A percentile compares a stretch with the other conserved stretches of the same genome.
phyloP scores from a whole-genome alignment of 2,797 vertebrate species.

The Rousettus madagascariensis region DNA sequence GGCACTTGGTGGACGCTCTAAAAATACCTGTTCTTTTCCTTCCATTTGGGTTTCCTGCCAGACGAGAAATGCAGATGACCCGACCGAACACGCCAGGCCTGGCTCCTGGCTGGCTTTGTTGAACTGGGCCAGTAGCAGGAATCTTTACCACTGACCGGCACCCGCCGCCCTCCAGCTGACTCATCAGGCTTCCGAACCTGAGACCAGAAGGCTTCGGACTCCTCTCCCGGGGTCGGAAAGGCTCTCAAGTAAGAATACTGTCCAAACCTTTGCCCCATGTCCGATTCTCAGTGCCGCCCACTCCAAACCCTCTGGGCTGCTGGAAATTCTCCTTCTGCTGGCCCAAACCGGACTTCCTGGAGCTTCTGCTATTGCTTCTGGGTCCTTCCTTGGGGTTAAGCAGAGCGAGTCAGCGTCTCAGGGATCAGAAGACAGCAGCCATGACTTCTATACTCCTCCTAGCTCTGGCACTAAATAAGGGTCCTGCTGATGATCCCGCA shows the following conservation, averaged over 20 bases:
- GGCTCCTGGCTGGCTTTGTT: background rate
- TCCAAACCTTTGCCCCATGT: background rate
- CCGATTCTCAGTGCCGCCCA: background rate
- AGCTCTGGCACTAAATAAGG: background rate
- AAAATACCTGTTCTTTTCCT: background rate
- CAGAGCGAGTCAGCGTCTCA: background rate
- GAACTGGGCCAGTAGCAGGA: background rate
- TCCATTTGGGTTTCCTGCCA: background rate
- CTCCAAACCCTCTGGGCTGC: background rate
- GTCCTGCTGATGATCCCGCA: background rate
- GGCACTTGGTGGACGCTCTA: background rate
- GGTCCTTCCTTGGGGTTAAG: background rate
- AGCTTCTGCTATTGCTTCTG: background rate
- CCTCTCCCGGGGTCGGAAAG: background rate
- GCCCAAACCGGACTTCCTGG: background rate
- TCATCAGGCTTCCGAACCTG: background rate
- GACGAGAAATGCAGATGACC: background rate
- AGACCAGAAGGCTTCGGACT: background rate
- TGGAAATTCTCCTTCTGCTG: background rate
- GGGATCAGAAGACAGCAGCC: background rate
- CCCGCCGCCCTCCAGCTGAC: background rate
- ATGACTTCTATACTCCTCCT: background rate
- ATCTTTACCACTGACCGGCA: background rate
- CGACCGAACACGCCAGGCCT: background rate
- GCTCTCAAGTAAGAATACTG: background rate